phyloP scores from a whole-genome alignment of 1,140 invertebrate species.

The Atta cephalotes region DNA sequence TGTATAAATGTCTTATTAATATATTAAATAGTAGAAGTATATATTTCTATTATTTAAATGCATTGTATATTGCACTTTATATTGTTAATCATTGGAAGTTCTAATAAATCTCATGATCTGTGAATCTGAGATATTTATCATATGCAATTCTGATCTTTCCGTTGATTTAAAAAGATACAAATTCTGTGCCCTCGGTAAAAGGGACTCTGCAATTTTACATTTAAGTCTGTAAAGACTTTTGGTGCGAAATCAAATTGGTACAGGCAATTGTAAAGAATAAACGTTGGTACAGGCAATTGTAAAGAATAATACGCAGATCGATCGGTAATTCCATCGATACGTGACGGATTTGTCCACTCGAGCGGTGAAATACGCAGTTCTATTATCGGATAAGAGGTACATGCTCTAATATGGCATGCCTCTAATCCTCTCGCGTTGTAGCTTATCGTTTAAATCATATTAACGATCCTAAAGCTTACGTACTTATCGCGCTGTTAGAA shows the following conservation, averaged over 20 bases:
- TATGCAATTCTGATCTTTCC: too few species aligned
- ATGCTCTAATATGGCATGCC: background rate
- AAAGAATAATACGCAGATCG: slow-evolving; percentile 21
- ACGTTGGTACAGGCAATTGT: background rate
- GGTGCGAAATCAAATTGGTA: background rate
- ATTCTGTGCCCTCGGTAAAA: too few species aligned
- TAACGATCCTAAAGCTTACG: slow-evolving; percentile 3
- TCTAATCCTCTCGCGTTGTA: slow-evolving; percentile 36
- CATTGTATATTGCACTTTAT: too few species aligned
- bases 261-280: slow-evolving; percentile 7
- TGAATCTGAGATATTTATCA: too few species aligned
- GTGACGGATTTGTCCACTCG: slow-evolving; percentile 17
- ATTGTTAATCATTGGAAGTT: too few species aligned
- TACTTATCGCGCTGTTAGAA: slow-evolving; percentile 6
- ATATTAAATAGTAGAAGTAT: too few species aligned
- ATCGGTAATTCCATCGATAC: slow-evolving; percentile 30
- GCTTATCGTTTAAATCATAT: slow-evolving; percentile 42
- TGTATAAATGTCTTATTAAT: too few species aligned
- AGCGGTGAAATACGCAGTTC: slow-evolving; percentile 3
- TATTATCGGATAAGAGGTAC: slow-evolving; percentile 33
- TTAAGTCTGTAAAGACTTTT: background rate
- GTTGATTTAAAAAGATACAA: too few species aligned
- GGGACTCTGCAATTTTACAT: background rate
- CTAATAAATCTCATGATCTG: too few species aligned
- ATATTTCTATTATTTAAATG: too few species aligned